Conservation (phyloP, 1,140 invertebrate genomes). For the Drosophila burlai region DNA sequence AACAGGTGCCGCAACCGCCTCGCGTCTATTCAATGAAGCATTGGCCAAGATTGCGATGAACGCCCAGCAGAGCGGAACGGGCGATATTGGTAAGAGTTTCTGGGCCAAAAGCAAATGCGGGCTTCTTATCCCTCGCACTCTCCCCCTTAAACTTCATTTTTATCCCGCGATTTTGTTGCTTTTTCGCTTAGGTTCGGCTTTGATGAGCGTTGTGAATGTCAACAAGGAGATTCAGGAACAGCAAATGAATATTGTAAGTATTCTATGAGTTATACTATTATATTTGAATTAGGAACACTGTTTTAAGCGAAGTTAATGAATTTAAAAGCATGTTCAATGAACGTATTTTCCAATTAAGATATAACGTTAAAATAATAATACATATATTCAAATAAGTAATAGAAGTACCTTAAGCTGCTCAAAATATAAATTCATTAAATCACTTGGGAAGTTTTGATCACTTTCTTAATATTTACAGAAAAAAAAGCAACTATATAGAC, state of each 20-base stretch:
- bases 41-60: constrained; percentile 94
- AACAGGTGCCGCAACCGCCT: constrained; percentile 94
- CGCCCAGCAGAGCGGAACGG: constrained; percentile 94
- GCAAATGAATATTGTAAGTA: constrained; percentile 96
- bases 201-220: constrained; percentile 96
- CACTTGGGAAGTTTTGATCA: not conserved
- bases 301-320: not conserved
- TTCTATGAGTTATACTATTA: no score
- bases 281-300: not conserved
- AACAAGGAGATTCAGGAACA: constrained; percentile 96
- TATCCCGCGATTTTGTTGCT: not conserved
- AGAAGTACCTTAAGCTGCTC: not conserved
- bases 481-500: no score
- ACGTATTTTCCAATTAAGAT: no score
- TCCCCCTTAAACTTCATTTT: not conserved
- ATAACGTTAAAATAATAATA: not conserved
- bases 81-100: constrained; percentile 92
- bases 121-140: no score
- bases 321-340: not conserved
- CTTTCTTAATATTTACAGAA: not conserved
- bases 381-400: not conserved
- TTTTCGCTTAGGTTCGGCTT: constrained; percentile 89
- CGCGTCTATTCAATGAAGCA: constrained; percentile 93
- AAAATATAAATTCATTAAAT: not conserved
- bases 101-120: not conserved